Base-by-base conservation (phyloP, 2,113 vertebrate species). In the Antigone vipio region DNA sequence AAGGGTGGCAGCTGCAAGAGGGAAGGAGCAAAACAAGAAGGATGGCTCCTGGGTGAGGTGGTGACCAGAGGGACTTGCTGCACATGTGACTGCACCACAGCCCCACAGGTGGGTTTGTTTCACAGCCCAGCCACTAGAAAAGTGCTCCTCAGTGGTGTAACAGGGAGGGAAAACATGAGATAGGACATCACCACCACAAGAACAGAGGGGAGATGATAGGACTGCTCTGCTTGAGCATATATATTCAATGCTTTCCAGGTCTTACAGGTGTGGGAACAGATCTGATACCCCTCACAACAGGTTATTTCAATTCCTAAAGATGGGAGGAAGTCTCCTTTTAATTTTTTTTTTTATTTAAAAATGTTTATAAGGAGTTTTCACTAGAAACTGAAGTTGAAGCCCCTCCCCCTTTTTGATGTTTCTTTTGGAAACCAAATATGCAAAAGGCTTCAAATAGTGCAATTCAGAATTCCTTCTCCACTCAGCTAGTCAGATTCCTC, bases 251-350 rank as follows among this genome's bases (percentile, higher is more conserved):
- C 12, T 74, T 83, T 73, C 32, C 24, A 63, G 63, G 53, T 30
- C 44, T 74, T 82, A n/a, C 7, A 88, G 55, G 34, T 34, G 6
- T 8, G 40, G 29, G 55, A 89, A 62, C 0, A 4, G 58, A 77
- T 35, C 9, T 50, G 62, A 88, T 34, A n/a, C 75, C 49, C 9
- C 20, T 9, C 38, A 27, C 34, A 92, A 63, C 5, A 67, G 16
- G 22, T 95, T 91, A 88, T 40, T 93, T 86, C 21, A 74, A 47
- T 93, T 93, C 26, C 55, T 88, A 88, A 91, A 93, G 79, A 62
- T 23, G 9, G 35, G 52, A 58, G 10, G 50, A 95, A 77, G 24
- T 85, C 29, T 74, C 26, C 68, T 83, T 59, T 72, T 12, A n/a
- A n/a, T n/a, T n/a, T n/a, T n/a, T n/a, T n/a, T n/a, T 53, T 82